Evolutionary conservation across 2,888 invertebrate species (phyloP).

Genomic region (Yponomeuta sedellus): DNA sequence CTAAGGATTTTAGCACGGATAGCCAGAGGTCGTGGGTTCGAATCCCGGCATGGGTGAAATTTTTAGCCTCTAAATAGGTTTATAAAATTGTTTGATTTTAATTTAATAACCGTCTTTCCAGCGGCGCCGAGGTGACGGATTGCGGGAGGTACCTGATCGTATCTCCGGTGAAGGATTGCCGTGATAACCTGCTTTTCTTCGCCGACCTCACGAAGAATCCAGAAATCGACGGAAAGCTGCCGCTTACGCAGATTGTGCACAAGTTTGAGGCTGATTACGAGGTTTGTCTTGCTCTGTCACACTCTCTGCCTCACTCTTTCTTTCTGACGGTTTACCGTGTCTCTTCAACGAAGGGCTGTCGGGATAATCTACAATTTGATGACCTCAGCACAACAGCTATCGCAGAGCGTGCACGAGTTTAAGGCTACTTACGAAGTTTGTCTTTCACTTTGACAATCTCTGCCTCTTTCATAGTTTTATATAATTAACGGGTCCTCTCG

Average conservation of each 20-base stretch:
- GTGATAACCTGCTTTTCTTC: constrained; percentile 93
- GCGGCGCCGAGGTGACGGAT: constrained; percentile 90
- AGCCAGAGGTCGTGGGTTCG: too few relatives aligned
- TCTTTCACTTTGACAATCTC: not conserved
- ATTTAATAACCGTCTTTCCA: constrained; percentile 46
- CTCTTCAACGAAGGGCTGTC: constrained; percentile 89
- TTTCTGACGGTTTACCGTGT: constrained; percentile 87
- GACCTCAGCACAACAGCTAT: constrained; percentile 83
- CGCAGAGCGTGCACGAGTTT: constrained; percentile 89
- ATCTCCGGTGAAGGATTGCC: constrained; percentile 89
- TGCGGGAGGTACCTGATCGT: constrained; percentile 94
- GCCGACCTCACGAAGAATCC: constrained; percentile 82
- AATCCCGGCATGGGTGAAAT: too few relatives aligned
- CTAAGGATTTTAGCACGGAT: too few relatives aligned
- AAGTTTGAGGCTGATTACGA: constrained; percentile 96
- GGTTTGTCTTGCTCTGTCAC: constrained; percentile 61
- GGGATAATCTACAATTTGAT: constrained; percentile 93
- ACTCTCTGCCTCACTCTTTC: not conserved
- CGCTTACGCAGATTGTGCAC: constrained; percentile 87
- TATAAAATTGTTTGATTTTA: too few relatives aligned
- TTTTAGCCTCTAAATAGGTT: too few relatives aligned
- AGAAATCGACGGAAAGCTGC: constrained; percentile 79
- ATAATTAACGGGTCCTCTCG: too few relatives aligned
- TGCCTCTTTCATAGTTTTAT: too few relatives aligned
- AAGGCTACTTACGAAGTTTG: constrained; percentile 95